A percentile compares a stretch with the other conserved stretches of the same genome.
phyloP scores from a whole-genome alignment of 2,113 vertebrate species.

The Emberiza fucata region DNA sequence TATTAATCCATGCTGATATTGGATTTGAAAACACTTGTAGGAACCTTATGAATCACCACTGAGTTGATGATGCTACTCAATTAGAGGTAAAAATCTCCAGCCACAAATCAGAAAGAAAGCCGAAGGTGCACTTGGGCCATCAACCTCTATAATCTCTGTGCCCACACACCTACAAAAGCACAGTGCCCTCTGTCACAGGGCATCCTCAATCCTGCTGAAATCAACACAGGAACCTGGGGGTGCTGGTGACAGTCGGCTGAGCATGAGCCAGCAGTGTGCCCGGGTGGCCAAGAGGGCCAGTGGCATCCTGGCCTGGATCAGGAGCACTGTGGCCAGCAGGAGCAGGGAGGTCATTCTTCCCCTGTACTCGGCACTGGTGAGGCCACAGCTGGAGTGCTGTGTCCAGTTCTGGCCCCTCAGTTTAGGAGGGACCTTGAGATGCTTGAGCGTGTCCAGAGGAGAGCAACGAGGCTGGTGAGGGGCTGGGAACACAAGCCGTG shows the following conservation, averaged over 20 bases:
- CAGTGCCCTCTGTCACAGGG: neutral
- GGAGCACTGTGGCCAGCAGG: too few relatives aligned
- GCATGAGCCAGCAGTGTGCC: too few relatives aligned
- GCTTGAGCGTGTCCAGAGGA: neutral
- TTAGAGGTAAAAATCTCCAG: neutral
- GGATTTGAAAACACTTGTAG: neutral
- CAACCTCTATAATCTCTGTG: neutral
- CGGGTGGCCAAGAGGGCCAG: too few relatives aligned
- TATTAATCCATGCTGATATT: neutral
- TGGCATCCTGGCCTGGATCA: too few relatives aligned
- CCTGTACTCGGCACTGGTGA: neutral
- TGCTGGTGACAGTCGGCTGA: too few relatives aligned
- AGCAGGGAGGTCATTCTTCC: too few relatives aligned
- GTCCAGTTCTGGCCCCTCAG: too few relatives aligned
- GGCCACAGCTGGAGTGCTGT: neutral
- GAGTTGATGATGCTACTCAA: neutral
- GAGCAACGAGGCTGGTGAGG: too few relatives aligned
- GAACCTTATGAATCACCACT: neutral
- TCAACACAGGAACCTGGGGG: fast-evolving
- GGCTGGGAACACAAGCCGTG: too few relatives aligned
- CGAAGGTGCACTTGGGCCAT: neutral
- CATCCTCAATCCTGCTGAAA: neutral
- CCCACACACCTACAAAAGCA: neutral
- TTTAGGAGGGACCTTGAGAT: too few relatives aligned
- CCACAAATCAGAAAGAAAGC: neutral